Base-by-base conservation (phyloP, 1,140 invertebrate genomes). In the Drosophila mojavensis region DNA sequence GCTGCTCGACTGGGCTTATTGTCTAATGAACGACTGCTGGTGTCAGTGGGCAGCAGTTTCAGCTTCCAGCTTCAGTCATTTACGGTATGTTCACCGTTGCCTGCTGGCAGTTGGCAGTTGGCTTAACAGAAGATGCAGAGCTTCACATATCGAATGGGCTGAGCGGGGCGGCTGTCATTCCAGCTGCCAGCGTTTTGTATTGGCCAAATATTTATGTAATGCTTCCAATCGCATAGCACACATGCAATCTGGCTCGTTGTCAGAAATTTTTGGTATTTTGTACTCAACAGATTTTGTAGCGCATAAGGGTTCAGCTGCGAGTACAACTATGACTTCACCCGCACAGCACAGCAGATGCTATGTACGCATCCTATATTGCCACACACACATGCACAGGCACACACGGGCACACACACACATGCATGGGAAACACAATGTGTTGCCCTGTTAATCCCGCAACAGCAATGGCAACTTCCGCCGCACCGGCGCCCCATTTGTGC, bases 151-250 rank as follows among this genome's bases (percentile, higher is more conserved):
- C 36, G 56, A 55, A 26, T 47, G 53, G 33, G 5, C 9, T 50
- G 28, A 15, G 50, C 47, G 15, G n/a, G n/a, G n/a, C 28, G 39
- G 4, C 63, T 55, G 55, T 39, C 60, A 77, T 73, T 63, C 28
- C 43, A 51, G 69, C 66, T 75, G 67, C 39, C 48, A 36, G n/a
- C 20, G 30, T 26, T 39, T 24, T 54, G 50, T 66, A 79, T 80
- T 75, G 80, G 58, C 36, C 50, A 85, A 85, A 85, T 86, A 86
- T 85, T 85, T 85, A 85, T 85, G 80, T 75, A 47, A 75, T 81
- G 59, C 39, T 39, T 55, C 30, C 56, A 68, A 67, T 74, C 33
- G 54, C 48, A 65, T 58, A 55, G 59, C 20, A 28, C 17, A 41
- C 20, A 26, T 33, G 3, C 17, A 54, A 36, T 45, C 17, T 24